A percentile compares a stretch with the other conserved stretches of the same genome.
Conservation (phyloP, 2,113 vertebrate species). For the Gasterosteus aculeatus region DNA sequence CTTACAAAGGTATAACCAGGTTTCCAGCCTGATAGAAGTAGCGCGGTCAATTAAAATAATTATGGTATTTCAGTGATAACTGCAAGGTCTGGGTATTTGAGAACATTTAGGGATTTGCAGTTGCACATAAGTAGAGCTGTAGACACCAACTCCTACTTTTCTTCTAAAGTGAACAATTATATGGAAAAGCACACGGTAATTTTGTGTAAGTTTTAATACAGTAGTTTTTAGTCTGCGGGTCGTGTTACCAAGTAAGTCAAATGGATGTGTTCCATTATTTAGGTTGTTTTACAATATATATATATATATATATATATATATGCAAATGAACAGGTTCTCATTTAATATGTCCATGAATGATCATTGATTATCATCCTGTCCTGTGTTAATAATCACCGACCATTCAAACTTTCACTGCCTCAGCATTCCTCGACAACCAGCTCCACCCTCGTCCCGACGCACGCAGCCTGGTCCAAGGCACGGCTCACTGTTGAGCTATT, state of each 20-base stretch:
- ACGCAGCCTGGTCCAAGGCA: slow-evolving; percentile 49
- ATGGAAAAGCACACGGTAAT: slow-evolving; percentile 64
- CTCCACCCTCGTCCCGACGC: slow-evolving; percentile 48
- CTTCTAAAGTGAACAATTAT: slow-evolving; percentile 67
- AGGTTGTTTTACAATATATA: background rate
- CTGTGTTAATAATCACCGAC: slow-evolving; percentile 28
- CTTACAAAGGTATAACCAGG: slow-evolving; percentile 65
- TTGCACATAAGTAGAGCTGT: slow-evolving; percentile 72
- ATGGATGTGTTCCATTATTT: slow-evolving; percentile 2
- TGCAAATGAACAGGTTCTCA: background rate
- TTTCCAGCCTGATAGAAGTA: slow-evolving; percentile 70
- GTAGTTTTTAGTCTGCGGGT: slow-evolving; percentile 52
- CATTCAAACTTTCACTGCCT: slow-evolving; percentile 17
- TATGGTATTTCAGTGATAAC: slow-evolving; percentile 76
- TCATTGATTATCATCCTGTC: slow-evolving; percentile 25
- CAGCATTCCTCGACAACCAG: slow-evolving; percentile 71
- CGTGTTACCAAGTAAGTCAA: slow-evolving; percentile 18
- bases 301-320: background rate
- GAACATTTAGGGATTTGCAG: slow-evolving; percentile 75
- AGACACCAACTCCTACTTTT: slow-evolving; percentile 69
- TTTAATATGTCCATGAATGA: background rate
- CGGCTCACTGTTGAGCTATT: slow-evolving; percentile 71
- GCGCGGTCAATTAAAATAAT: slow-evolving; percentile 76
- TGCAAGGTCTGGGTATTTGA: slow-evolving; percentile 70
- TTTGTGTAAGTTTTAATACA: slow-evolving; percentile 60